These are phyloP conservation scores for Drosophila nigritarsus DNA, from an alignment of 2,888 invertebrate genomes.

Conservation along the genomic window DNA sequence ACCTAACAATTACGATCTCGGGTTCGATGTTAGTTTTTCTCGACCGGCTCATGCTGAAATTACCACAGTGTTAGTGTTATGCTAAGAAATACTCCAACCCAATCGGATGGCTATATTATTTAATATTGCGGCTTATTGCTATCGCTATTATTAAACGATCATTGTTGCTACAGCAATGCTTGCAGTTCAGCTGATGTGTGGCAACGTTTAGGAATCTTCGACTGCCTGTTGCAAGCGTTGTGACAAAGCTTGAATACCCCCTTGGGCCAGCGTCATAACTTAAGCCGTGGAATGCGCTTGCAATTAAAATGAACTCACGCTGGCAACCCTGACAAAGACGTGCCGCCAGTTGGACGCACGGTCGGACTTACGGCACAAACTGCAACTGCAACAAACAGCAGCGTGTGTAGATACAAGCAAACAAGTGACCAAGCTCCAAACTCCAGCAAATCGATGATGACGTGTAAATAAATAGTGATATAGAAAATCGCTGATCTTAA, in stretches of 20 bases:
- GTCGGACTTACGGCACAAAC: slow-evolving; percentile 32
- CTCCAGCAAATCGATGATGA: slow-evolving; percentile 12
- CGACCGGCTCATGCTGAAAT: background rate
- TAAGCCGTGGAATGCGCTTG: slow-evolving; percentile 62
- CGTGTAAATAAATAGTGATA: slow-evolving; percentile 50
- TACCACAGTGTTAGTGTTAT: too few relatives aligned
- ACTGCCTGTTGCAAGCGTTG: slow-evolving; percentile 36
- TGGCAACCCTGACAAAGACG: slow-evolving; percentile 75
- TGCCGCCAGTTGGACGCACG: slow-evolving; percentile 53
- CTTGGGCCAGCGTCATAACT: slow-evolving; percentile 33
- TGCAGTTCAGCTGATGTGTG: background rate
- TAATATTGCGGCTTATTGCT: too few relatives aligned
- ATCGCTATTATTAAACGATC: background rate
- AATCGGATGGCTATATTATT: too few relatives aligned
- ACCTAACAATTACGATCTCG: background rate
- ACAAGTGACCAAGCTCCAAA: slow-evolving; percentile 11
- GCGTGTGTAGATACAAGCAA: slow-evolving; percentile 12
- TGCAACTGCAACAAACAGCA: slow-evolving; percentile 49
- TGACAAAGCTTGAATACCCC: slow-evolving; percentile 42
- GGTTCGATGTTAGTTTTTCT: background rate
- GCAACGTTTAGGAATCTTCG: slow-evolving; percentile 24
- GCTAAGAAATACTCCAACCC: too few relatives aligned
- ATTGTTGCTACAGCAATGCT: slow-evolving; percentile 2
- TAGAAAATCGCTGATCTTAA: slow-evolving; percentile 30
- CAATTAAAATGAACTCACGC: slow-evolving; percentile 80